phyloP scores from a whole-genome alignment of 2,797 vertebrate species.

The Argya squamiceps region DNA sequence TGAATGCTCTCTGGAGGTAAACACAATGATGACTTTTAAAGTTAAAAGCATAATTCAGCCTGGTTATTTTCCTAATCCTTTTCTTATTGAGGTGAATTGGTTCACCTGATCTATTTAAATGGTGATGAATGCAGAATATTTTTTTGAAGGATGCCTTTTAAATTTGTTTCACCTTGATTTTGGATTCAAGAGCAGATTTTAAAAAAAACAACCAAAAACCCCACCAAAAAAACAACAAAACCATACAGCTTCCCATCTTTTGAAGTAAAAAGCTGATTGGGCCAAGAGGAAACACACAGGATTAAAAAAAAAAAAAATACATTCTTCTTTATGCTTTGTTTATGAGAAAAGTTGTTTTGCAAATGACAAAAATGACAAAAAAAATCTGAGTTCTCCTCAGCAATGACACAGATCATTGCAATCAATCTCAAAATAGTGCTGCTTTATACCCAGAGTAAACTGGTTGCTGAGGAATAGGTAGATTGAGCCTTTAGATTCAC shows the following conservation, averaged over 20 bases:
- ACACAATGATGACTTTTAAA: not conserved
- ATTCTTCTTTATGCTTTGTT: not conserved
- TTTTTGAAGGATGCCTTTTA: not conserved
- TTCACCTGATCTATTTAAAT: not conserved
- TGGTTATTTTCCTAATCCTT: not conserved
- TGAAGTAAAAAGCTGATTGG: not conserved
- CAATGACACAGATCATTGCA: not conserved
- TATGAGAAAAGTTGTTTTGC: not conserved
- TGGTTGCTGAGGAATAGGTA: not conserved
- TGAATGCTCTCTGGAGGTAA: conserved; percentile 32
- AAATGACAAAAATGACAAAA: not conserved
- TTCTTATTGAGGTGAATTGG: not conserved
- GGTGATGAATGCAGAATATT: not conserved
- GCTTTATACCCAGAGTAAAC: not conserved
- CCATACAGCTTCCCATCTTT: not conserved
- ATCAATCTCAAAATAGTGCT: not conserved
- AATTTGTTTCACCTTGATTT: not conserved
- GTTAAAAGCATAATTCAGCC: conserved; percentile 18
- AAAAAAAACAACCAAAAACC: rapidly evolving
- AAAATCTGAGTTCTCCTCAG: not conserved
- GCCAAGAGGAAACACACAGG: not conserved
- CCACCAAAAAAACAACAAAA: not conserved
- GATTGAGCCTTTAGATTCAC: not conserved
- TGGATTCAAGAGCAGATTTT: not conserved
- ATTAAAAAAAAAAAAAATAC: rapidly evolving